These are phyloP conservation scores for Halcyon smyrnensis DNA, from an alignment of 2,797 vertebrate genomes.

Conservation along the genomic window DNA sequence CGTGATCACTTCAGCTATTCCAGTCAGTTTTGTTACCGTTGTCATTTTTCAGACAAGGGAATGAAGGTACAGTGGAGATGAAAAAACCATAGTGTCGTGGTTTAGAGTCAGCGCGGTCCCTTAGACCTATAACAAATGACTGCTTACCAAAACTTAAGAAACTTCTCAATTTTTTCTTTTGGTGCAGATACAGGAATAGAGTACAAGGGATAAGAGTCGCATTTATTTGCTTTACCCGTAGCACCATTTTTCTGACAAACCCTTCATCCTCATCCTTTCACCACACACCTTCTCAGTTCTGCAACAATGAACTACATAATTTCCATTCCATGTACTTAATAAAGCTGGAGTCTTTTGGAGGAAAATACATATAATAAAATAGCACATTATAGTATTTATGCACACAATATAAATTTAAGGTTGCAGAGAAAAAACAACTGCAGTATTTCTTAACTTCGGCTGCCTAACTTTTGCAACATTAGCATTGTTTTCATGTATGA, in stretches of 20 bases:
- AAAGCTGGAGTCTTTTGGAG: background rate
- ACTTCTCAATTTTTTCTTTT: background rate
- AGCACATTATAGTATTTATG: background rate
- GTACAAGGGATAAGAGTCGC: background rate
- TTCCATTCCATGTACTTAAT: slow-evolving; percentile 6
- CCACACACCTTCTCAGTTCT: background rate
- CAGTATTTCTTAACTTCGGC: slow-evolving; percentile 1
- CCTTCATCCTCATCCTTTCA: background rate
- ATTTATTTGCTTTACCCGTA: background rate
- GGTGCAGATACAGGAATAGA: background rate
- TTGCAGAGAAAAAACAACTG: background rate
- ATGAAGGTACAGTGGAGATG: background rate
- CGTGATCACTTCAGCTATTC: background rate
- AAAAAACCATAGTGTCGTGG: background rate
- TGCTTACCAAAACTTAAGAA: slow-evolving; percentile 35
- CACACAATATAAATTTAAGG: background rate
- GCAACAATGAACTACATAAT: background rate
- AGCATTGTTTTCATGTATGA: background rate
- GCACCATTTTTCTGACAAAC: background rate
- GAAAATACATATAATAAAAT: slow-evolving; percentile 13
- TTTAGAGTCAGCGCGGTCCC: too few species aligned
- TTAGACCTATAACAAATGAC: background rate
- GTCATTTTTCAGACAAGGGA: background rate
- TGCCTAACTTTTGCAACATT: slow-evolving; percentile 3
- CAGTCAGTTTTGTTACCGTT: background rate